Percentiles rank a stretch among this genome's conserved stretches.
Evolutionary conservation across 2,797 vertebrate genomes (phyloP).

Genomic region (Lagorchestes hirsutus): DNA sequence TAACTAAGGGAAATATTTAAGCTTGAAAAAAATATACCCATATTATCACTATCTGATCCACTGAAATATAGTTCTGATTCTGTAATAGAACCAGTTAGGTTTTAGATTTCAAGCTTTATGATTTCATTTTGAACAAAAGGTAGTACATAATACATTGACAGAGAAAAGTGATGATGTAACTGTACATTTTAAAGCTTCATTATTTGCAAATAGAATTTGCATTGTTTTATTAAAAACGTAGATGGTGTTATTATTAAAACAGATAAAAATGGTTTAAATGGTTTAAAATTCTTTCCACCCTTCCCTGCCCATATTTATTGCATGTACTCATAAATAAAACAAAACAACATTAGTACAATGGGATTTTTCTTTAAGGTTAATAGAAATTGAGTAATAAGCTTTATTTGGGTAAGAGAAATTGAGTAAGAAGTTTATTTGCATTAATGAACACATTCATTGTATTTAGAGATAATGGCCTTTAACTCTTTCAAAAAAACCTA

Average conservation of each 20-base stretch:
- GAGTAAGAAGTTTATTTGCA: no score
- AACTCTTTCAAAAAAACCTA: no score
- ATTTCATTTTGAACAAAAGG: constrained; percentile 68
- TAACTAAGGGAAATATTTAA: constrained; percentile 26
- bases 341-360: background rate
- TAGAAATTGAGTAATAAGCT: background rate
- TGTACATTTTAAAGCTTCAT: constrained; percentile 66
- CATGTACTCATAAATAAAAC: background rate
- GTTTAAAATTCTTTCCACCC: constrained; percentile 18
- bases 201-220: constrained; percentile 57
- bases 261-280: background rate
- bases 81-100: constrained; percentile 63
- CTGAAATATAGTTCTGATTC: constrained; percentile 78
- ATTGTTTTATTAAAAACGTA: constrained; percentile 55
- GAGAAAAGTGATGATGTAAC: constrained; percentile 48
- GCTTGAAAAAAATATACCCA: constrained; percentile 76
- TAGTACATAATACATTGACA: constrained; percentile 51
- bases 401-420: no score
- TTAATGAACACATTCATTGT: no score
- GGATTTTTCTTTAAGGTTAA: constrained; percentile 46
- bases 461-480: no score
- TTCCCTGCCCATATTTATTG: constrained; percentile 37
- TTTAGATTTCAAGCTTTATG: constrained; percentile 71
- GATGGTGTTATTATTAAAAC: constrained; percentile 35
- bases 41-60: constrained; percentile 62